These are phyloP conservation scores for Aphelocoma coerulescens DNA, from an alignment of 2,113 vertebrate species.

Conservation along the genomic window DNA sequence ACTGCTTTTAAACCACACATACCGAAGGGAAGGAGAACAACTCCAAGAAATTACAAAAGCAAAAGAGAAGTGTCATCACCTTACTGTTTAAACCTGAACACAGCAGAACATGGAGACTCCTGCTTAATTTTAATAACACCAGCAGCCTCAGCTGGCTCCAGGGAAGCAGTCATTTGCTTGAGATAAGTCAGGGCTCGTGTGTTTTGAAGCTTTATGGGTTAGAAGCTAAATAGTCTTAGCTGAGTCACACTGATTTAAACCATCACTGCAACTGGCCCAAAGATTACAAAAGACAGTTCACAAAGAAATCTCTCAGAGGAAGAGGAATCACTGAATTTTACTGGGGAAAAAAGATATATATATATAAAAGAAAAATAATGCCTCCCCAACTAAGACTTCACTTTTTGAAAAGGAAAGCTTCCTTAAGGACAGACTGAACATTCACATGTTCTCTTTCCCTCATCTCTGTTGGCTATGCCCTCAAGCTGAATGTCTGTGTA, in stretches of 20 bases:
- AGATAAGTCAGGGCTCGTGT: not conserved
- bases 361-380: not conserved
- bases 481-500: not conserved
- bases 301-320: not conserved
- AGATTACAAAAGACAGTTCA: constrained; percentile 6
- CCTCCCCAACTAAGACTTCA: not conserved
- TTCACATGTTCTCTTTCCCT: not conserved
- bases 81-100: constrained; percentile 41
- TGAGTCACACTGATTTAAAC: constrained; percentile 16
- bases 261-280: not conserved
- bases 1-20: constrained; percentile 50
- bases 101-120: not conserved
- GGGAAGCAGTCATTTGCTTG: constrained; percentile 9
- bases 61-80: constrained; percentile 44
- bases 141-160: not conserved
- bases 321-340: not conserved
- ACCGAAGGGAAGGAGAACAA: constrained; percentile 22
- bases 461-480: not conserved
- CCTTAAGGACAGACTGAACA: not conserved
- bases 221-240: constrained; percentile 7
- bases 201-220: not conserved
- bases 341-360: not conserved
- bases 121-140: constrained; percentile 39
- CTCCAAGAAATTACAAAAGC: constrained; percentile 36
- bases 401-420: not conserved